phyloP scores from a whole-genome alignment of 2,888 invertebrate species.

The Oscheius onirici region DNA sequence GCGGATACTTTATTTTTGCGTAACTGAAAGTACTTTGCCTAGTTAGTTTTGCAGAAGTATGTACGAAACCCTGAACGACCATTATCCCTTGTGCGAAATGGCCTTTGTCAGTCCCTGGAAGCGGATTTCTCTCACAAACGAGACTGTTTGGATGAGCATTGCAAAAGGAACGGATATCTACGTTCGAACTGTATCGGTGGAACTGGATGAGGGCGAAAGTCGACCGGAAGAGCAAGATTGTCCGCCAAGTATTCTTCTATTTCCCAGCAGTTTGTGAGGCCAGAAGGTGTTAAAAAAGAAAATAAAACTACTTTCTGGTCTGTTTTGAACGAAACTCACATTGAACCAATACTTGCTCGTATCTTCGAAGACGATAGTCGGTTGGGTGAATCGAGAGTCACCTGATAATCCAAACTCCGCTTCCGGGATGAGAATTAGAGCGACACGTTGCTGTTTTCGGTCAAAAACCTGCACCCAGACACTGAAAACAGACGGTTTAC shows the following conservation, averaged over 20 bases:
- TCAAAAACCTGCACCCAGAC: slow-evolving; percentile 58
- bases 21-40: no score
- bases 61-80: no score
- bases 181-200: no score
- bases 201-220: no score
- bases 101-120: no score
- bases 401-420: slow-evolving; percentile 33
- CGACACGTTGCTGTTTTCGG: slow-evolving; percentile 50
- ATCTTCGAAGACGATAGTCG: slow-evolving; percentile 51
- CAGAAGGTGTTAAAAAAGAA: not conserved
- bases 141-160: no score
- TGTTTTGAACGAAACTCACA: no score
- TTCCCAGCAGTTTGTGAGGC: not conserved
- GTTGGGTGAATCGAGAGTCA: not conserved
- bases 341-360: slow-evolving; percentile 51
- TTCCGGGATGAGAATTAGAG: slow-evolving; percentile 51
- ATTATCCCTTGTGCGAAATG: no score
- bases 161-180: no score
- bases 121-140: no score
- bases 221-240: not conserved
- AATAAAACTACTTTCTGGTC: not conserved
- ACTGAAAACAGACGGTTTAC: slow-evolving; percentile 36
- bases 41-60: no score
- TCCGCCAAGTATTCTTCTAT: not conserved
- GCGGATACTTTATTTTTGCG: no score